These are phyloP conservation scores for Protaetia brevitarsis DNA, from an alignment of 1,140 invertebrate species.

Conservation along the genomic window DNA sequence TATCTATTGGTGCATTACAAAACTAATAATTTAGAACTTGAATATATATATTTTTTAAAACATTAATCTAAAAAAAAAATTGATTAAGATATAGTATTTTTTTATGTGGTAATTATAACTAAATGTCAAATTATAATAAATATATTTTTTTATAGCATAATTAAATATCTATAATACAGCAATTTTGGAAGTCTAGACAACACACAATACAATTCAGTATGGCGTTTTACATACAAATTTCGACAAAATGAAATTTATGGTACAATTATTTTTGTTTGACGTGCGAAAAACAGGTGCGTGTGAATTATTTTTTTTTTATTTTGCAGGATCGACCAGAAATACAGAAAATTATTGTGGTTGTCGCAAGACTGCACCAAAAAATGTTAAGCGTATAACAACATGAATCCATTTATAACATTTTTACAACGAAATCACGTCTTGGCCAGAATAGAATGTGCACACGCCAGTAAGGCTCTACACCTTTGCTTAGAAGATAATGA, in stretches of 20 bases:
- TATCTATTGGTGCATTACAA: too few relatives aligned
- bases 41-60: too few relatives aligned
- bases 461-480: constrained; percentile 54
- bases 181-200: background rate
- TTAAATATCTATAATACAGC: too few relatives aligned
- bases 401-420: constrained; percentile 60
- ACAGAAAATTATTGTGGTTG: background rate
- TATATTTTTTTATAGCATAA: too few relatives aligned
- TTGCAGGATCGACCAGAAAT: background rate
- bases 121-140: too few relatives aligned
- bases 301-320: background rate
- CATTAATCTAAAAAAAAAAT: too few relatives aligned
- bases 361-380: background rate
- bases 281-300: background rate
- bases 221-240: background rate
- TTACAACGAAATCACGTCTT: constrained; percentile 61
- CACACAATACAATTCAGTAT: background rate
- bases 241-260: background rate
- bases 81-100: too few relatives aligned
- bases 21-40: too few relatives aligned
- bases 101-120: too few relatives aligned
- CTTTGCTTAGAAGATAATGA: constrained; percentile 59
- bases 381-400: constrained; percentile 30
- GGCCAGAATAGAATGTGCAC: constrained; percentile 59
- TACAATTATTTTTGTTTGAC: background rate